Conservation (phyloP, 30 jellyfish, hydroid and myxozoan species). For the Nemopilema nomurai region DNA sequence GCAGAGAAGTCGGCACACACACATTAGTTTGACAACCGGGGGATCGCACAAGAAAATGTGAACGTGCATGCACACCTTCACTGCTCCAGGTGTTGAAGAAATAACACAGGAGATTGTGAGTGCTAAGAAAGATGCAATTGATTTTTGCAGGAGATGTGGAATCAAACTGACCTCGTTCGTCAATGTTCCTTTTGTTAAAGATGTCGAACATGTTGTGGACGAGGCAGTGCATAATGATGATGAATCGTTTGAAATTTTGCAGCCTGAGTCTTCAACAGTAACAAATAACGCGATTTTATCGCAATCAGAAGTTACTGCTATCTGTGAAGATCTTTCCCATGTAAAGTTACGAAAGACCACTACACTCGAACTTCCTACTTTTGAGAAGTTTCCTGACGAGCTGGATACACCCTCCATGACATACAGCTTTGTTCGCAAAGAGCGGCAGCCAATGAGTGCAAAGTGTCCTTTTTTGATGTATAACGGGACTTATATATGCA, state of each 20-base stretch:
- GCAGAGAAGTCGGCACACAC: too few species aligned
- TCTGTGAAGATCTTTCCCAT: slow-evolving; percentile 25
- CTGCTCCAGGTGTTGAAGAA: not conserved
- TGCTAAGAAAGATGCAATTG: slow-evolving; percentile 33
- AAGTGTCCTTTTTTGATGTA: slow-evolving; percentile 34
- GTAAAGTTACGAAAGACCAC: slow-evolving; percentile 8
- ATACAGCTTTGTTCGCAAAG: slow-evolving; percentile 10
- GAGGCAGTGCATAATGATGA: slow-evolving; percentile 43
- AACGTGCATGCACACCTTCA: too few species aligned
- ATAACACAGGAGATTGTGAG: slow-evolving; percentile 8
- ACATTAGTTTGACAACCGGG: too few species aligned
- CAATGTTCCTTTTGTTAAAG: slow-evolving; percentile 2
- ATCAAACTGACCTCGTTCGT: slow-evolving; percentile 18
- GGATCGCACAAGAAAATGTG: too few species aligned
- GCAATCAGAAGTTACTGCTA: slow-evolving; percentile 2
- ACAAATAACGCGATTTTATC: not conserved
- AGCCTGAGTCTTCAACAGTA: slow-evolving; percentile 16
- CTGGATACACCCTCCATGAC: not conserved
- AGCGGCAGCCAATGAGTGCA: not conserved
- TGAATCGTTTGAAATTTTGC: not conserved
- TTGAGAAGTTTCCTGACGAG: not conserved
- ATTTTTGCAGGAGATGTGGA: slow-evolving; percentile 16
- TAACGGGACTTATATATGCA: slow-evolving; percentile 26
- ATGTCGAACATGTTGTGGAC: slow-evolving; percentile 30
- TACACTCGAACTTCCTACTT: slow-evolving; percentile 18